These are phyloP conservation scores for Pinctada fucata DNA, from an alignment of 2,888 invertebrate genomes.

Conservation along the genomic window DNA sequence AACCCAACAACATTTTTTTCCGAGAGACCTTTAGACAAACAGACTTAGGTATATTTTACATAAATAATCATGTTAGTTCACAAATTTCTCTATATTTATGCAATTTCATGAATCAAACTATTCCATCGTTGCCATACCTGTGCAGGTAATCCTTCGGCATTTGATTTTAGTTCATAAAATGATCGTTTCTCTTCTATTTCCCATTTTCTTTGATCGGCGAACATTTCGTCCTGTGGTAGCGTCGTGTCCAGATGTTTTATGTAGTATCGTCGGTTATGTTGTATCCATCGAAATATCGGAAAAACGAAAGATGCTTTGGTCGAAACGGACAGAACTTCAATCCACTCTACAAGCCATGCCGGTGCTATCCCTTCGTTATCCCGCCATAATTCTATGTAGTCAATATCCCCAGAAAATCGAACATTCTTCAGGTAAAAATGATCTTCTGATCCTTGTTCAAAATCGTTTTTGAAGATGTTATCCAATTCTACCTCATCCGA, in stretches of 20 bases:
- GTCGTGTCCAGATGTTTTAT: constrained; percentile 70
- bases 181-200: constrained; percentile 75
- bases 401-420: constrained; percentile 49
- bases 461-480: constrained; percentile 72
- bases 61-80: too few relatives aligned
- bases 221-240: constrained; percentile 76
- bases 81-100: too few relatives aligned
- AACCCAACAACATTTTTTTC: too few relatives aligned
- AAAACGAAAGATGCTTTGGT: background rate
- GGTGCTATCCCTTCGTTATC: constrained; percentile 70
- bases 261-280: constrained; percentile 67
- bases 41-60: too few relatives aligned
- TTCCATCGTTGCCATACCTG: constrained; percentile 55
- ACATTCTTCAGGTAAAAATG: constrained; percentile 59
- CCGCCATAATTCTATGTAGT: constrained; percentile 75
- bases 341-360: constrained; percentile 37
- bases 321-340: background rate
- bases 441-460: constrained; percentile 65
- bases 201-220: constrained; percentile 71
- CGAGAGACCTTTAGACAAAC: too few relatives aligned
- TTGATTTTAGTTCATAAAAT: constrained; percentile 56
- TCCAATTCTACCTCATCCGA: constrained; percentile 73
- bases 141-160: constrained; percentile 57
- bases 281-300: constrained; percentile 21
- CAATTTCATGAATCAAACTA: too few relatives aligned